Conservation (phyloP, 2,113 vertebrate species). For the Anarrhichthys ocellatus region DNA sequence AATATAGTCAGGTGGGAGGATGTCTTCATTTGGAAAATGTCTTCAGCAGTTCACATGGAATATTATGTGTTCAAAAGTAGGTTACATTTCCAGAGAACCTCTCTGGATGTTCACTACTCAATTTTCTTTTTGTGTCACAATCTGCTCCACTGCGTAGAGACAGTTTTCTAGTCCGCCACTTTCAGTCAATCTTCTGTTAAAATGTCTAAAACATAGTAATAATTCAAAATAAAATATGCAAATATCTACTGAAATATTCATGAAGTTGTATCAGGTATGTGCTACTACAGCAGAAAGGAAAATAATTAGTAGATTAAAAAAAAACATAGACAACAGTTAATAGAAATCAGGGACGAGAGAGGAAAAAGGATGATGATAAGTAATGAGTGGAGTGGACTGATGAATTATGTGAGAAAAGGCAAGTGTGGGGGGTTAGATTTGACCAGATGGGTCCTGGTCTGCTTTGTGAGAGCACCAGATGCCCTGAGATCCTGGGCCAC, state of each 20-base stretch:
- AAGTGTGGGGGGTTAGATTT: background rate
- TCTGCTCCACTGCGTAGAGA: background rate
- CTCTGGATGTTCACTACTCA: background rate
- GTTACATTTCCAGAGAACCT: constrained; percentile 40
- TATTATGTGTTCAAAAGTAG: constrained; percentile 39
- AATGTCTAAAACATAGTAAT: background rate
- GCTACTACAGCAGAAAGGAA: background rate
- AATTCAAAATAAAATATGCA: background rate
- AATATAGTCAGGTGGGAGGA: constrained; percentile 13
- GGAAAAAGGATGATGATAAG: background rate
- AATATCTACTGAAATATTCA: background rate
- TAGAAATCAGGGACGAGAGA: background rate
- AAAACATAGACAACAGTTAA: background rate
- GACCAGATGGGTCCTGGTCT: constrained; percentile 78
- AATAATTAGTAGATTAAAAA: background rate
- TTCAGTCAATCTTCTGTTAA: background rate
- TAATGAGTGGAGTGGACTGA: constrained; percentile 26
- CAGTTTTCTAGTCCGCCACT: background rate
- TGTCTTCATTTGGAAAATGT: constrained; percentile 25
- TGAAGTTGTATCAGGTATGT: background rate
- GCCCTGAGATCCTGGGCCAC: constrained; percentile 70
- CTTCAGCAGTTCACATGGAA: constrained; percentile 21
- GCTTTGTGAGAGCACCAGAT: constrained; percentile 78
- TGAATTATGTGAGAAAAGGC: constrained; percentile 11
- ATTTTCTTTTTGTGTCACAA: background rate